phyloP scores from a whole-genome alignment of 2,113 vertebrate genomes.

The Xenopus laevis region DNA sequence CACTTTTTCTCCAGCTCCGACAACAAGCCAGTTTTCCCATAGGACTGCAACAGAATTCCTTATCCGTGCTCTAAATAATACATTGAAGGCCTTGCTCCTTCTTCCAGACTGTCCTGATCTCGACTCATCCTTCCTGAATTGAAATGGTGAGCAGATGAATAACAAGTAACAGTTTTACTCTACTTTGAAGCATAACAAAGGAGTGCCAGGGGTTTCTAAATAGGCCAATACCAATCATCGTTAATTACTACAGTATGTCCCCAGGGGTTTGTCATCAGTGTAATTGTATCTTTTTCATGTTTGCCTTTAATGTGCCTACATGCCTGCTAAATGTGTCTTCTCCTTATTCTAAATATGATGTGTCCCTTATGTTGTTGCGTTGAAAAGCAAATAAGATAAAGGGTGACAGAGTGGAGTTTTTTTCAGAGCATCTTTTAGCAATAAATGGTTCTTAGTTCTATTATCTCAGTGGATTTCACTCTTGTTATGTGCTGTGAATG shows the following conservation, averaged over 20 bases:
- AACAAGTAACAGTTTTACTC: no score
- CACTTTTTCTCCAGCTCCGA: no score
- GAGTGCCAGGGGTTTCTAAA: no score
- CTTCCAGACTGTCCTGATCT: no score
- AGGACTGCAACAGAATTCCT: no score
- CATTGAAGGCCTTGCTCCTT: no score
- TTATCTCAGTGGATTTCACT: slow-evolving; percentile 67
- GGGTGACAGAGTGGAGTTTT: slow-evolving; percentile 55
- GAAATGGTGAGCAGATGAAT: no score
- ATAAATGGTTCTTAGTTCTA: slow-evolving; percentile 71
- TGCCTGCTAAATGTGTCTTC: slow-evolving; percentile 43
- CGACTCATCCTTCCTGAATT: no score
- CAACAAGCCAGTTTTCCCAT: no score
- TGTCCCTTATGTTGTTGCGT: slow-evolving; percentile 42
- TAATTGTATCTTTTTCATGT: neutral
- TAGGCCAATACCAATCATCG: no score
- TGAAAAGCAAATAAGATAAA: slow-evolving; percentile 57
- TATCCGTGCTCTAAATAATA: no score
- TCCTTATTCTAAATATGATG: slow-evolving; percentile 32
- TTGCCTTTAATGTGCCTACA: slow-evolving; percentile 11
- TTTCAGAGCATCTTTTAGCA: slow-evolving; percentile 69
- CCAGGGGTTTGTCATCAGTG: neutral
- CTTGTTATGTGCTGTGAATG: slow-evolving; percentile 71
- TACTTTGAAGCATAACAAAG: no score
- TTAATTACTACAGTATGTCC: neutral